A percentile compares a stretch with the other conserved stretches of the same genome.
phyloP scores from a whole-genome alignment of 2,113 vertebrate genomes.

The Theristicus caerulescens region DNA sequence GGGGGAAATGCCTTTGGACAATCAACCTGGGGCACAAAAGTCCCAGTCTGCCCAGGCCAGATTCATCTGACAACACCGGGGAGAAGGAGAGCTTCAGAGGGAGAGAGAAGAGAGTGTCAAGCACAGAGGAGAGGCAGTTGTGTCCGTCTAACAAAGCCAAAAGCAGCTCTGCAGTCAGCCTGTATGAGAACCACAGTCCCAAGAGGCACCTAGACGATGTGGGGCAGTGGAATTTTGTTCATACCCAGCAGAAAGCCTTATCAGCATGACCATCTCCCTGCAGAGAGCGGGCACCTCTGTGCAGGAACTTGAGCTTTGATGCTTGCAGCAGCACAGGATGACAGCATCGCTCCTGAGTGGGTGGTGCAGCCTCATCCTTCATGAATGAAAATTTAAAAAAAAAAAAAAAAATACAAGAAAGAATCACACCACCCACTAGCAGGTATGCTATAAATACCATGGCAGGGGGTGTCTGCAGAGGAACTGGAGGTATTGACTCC shows the following conservation, averaged over 20 bases:
- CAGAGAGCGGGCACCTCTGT: background rate
- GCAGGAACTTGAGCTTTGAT: background rate
- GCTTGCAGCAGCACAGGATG: background rate
- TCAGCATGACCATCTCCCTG: background rate
- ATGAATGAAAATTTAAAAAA: constrained; percentile 49
- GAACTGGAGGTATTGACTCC: constrained; percentile 47
- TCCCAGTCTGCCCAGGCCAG: background rate
- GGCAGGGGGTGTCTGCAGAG: constrained; percentile 66
- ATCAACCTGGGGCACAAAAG: background rate
- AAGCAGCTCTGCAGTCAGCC: background rate
- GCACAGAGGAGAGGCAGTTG: background rate
- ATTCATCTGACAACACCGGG: background rate
- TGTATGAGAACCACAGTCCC: background rate
- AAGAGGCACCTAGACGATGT: accelerated
- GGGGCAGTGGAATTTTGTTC: background rate
- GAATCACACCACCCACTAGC: constrained; percentile 61
- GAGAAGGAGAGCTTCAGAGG: background rate
- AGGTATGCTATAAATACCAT: constrained; percentile 60
- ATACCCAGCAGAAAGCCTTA: background rate
- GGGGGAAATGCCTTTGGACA: background rate
- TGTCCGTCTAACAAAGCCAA: background rate
- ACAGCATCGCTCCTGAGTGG: constrained; percentile 14
- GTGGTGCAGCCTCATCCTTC: constrained; percentile 28
- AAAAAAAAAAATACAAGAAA: background rate
- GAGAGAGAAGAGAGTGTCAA: background rate